Base-by-base conservation (phyloP, 2,113 vertebrate genomes). In the Atherinomorus stipes region DNA sequence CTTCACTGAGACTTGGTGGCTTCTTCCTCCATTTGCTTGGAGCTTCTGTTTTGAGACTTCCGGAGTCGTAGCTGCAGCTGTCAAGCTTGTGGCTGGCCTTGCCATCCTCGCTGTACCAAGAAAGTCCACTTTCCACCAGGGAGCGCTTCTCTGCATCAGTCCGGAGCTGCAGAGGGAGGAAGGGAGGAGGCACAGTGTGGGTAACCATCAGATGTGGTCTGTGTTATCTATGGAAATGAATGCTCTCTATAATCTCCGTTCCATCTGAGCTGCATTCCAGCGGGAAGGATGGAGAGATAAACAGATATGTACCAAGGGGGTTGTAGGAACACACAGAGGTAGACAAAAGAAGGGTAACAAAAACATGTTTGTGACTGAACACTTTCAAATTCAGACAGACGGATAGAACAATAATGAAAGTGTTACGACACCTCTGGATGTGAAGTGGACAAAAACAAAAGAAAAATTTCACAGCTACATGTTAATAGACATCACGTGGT, bases 141-240 rank as follows among this genome's bases (percentile, higher is more conserved):
- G 96, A 98, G 76, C 97, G 96, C 86, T 99, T 99, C 89, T 99
- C 98, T 0, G 98, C 98, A 88, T 99, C 98, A 0, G 98, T 99
- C 76, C 98, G 96, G 62, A 99, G 94, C 98, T 99, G 90, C 7
- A 31, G 58, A 18, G 64, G 44, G 61, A 54, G 16, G 37, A 42
- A 70, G 45, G 37, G 21, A 65, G 75, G 53, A 76, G 81, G 68
- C 61, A 57, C 28, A 54, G 25, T 45, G 68, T 31, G 64, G 77
- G 64, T 23, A 88, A 80, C 51, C 58, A 2, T 87, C 56, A 78
- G 73, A 49, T 66, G 67, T 21, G 34, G 57, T 59, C 49, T 52
- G 40, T 73, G 81, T 84, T 80, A 84, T 88, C 87, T 62, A 34
- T 67, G 51, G 56, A 76, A 38, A 2, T 38, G 71, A 61, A 28